Base-by-base conservation (phyloP, 2,113 vertebrate species). In the Myiozetetes cayanensis region DNA sequence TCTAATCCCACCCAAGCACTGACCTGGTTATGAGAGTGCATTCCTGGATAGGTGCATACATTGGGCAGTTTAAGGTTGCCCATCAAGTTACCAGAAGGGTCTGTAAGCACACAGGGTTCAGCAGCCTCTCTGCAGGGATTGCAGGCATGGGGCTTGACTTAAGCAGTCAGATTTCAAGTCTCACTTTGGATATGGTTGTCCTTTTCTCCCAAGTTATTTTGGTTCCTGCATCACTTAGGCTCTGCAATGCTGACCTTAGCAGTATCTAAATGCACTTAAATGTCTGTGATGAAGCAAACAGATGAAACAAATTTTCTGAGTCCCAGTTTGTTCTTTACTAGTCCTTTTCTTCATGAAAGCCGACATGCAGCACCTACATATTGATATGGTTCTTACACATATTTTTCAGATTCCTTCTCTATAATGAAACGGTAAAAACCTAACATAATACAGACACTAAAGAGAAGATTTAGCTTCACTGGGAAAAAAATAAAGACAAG, bases 111-210 rank as follows among this genome's bases (percentile, higher is more conserved):
- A 0, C 31, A 50, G 47, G 11, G 13, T 49, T 72, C 52, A 13
- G 66, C 47, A 83, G 47, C 24, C 0, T 0, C 25, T 53, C 46
- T 4, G 19, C 1, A 2, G 37, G 28, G 8, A 2, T 56, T 67
- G 21, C 55, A 56, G 28, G 5, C 13, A 6, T 3, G 4, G 52
- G 49, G 20, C 14, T 87, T 76, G 55, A 35, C 30, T 44, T 41
- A 49, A 61, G 21, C 4, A 0, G 28, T 81, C 25, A 15, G 14
- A 77, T 72, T 76, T 47, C 43, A 85, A 18, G 18, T 46, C 21
- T 15, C 14, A 5, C 12, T 90, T 63, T 22, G 73, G 18, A 25
- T 43, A 33, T 10, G 35, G 27, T 7, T 52, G 27, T 9, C 8
- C 3, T 88, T 83, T 79, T 68, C 39, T 61, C 18, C 30, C 11